Conservation (phyloP, 2,797 vertebrate genomes). For the Momotus momota region DNA sequence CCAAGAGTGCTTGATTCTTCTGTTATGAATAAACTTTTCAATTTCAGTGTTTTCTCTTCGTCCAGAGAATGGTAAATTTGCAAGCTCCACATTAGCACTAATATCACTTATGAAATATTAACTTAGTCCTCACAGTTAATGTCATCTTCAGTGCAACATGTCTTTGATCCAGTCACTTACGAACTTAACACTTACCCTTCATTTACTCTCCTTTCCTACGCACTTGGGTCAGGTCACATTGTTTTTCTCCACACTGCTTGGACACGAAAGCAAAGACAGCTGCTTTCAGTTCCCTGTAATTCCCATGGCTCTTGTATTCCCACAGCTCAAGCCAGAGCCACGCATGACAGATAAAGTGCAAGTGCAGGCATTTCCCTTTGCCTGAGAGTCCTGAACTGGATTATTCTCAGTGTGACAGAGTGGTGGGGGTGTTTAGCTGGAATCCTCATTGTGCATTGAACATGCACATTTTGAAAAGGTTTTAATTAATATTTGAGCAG, state of each 20-base stretch:
- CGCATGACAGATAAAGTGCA: not conserved
- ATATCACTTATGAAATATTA: not conserved
- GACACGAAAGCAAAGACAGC: not conserved
- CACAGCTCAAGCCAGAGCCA: not conserved
- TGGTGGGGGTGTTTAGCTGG: not conserved
- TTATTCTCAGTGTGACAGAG: conserved; percentile 1
- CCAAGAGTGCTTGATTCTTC: not conserved
- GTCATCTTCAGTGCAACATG: not conserved
- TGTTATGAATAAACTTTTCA: not conserved
- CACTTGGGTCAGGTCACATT: not conserved
- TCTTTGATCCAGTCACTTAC: not conserved
- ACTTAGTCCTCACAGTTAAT: not conserved
- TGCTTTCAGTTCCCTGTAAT: not conserved
- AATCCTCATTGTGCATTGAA: not conserved
- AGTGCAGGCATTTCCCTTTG: not conserved
- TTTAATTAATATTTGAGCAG: not conserved
- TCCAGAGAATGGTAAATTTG: not conserved
- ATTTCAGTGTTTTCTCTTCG: not conserved
- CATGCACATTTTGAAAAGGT: not conserved
- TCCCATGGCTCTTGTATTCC: not conserved
- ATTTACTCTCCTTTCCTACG: not conserved
- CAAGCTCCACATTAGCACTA: not conserved
- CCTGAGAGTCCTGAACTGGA: not conserved
- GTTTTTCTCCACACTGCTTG: not conserved
- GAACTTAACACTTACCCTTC: not conserved